Percentiles rank a stretch among this genome's conserved stretches.
phyloP scores from a whole-genome alignment of 35 echinoderm and acorn worm species.

The Ptychodera flava region DNA sequence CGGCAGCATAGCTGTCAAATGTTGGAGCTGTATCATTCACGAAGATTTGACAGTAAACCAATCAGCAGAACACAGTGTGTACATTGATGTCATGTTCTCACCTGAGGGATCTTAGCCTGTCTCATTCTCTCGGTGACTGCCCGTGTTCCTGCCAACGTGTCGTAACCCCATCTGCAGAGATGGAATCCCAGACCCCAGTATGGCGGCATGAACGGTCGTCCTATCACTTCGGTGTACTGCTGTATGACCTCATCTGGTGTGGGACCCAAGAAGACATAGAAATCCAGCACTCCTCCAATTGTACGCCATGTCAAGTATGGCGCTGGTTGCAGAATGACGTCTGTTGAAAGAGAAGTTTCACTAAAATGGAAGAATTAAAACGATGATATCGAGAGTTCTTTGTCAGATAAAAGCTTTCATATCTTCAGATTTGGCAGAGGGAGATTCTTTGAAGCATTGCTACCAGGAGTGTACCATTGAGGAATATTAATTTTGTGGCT shows the following conservation, averaged over 20 bases:
- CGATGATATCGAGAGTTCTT: too few relatives aligned
- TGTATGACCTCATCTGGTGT: slow-evolving; percentile 67
- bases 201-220: slow-evolving; percentile 74
- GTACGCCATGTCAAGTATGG: slow-evolving; percentile 81
- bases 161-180: slow-evolving; percentile 84
- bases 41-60: too few relatives aligned
- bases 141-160: slow-evolving; percentile 58
- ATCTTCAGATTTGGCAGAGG: too few relatives aligned
- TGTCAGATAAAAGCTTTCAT: too few relatives aligned
- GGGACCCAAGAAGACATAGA: slow-evolving; percentile 92
- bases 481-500: too few relatives aligned
- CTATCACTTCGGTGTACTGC: slow-evolving; percentile 91
- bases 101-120: slow-evolving; percentile 72
- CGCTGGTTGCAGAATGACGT: slow-evolving; percentile 69
- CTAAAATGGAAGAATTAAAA: too few relatives aligned
- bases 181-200: slow-evolving; percentile 96
- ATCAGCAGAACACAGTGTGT: too few relatives aligned
- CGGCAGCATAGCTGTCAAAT: too few relatives aligned
- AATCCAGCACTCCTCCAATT: slow-evolving; percentile 92
- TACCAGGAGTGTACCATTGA: too few relatives aligned
- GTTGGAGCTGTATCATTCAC: too few relatives aligned
- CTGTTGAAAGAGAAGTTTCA: slow-evolving; percentile 18
- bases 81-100: too few relatives aligned
- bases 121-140: slow-evolving; percentile 82
- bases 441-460: too few relatives aligned